Evolutionary conservation across 2,888 invertebrate species (phyloP).

Genomic region (Harpalus rubripes): DNA sequence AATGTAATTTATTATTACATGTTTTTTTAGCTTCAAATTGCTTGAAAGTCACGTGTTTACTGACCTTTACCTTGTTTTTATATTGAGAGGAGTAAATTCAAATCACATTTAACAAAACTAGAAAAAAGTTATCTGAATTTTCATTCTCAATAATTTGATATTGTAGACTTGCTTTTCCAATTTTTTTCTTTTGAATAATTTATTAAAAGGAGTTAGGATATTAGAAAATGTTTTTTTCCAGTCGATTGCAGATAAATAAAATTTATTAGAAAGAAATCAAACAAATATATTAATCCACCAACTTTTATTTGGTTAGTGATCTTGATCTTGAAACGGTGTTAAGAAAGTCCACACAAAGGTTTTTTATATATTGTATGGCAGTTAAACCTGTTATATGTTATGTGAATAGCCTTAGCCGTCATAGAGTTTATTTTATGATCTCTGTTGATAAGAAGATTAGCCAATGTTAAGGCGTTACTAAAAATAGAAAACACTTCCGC

Average conservation of each 20-base stretch:
- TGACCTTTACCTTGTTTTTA: too few relatives aligned
- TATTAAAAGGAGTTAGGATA: too few relatives aligned
- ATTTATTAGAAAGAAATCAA: too few relatives aligned
- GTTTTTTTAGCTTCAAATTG: too few relatives aligned
- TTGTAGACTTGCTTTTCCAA: too few relatives aligned
- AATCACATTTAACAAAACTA: not conserved
- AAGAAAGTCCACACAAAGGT: not conserved
- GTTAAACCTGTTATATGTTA: not conserved
- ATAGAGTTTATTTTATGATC: constrained; percentile 2
- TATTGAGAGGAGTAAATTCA: too few relatives aligned
- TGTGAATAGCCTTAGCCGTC: not conserved
- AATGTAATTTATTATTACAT: too few relatives aligned
- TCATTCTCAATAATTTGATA: too few relatives aligned
- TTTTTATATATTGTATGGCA: not conserved
- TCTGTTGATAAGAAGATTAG: constrained; percentile 33
- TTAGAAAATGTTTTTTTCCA: too few relatives aligned
- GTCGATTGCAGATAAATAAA: too few relatives aligned
- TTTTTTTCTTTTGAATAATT: too few relatives aligned
- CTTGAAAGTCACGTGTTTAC: too few relatives aligned
- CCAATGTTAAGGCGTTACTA: constrained; percentile 32
- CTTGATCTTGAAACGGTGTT: not conserved
- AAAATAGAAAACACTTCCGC: constrained; percentile 51
- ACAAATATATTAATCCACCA: constrained; percentile 23
- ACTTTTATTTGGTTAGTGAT: not conserved
- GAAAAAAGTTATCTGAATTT: not conserved